Percentiles rank a stretch among this genome's conserved stretches.
These are phyloP conservation scores for Drosophila nigromelanica DNA, from an alignment of 1,140 invertebrate genomes.

Conservation along the genomic window DNA sequence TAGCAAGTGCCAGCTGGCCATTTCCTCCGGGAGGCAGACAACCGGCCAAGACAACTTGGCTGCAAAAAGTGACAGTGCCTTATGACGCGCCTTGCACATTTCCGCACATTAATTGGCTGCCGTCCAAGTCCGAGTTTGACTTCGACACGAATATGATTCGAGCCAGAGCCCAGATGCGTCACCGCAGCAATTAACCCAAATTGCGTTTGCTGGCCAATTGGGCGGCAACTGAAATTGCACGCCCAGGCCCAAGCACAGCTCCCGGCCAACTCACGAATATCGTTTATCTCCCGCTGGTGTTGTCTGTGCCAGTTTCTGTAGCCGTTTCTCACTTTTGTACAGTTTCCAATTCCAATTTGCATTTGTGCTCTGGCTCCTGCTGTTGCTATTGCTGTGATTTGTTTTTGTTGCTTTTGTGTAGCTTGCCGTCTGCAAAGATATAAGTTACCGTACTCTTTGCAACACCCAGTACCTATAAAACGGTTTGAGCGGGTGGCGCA, in stretches of 20 bases:
- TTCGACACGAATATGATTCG: slow-evolving; percentile 6
- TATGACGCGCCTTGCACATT: slow-evolving; percentile 58
- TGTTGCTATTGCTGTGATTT: slow-evolving; percentile 27
- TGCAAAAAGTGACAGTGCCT: slow-evolving; percentile 72
- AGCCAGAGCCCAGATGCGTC: slow-evolving; percentile 41
- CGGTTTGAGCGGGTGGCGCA: neutral
- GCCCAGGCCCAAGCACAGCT: slow-evolving; percentile 24
- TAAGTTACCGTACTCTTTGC: slow-evolving; percentile 2
- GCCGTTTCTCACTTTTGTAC: slow-evolving; percentile 21
- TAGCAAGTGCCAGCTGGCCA: slow-evolving; percentile 21
- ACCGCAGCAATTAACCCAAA: slow-evolving; percentile 74
- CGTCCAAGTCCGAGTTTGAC: neutral
- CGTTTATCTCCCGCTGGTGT: slow-evolving; percentile 43
- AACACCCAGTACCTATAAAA: slow-evolving; percentile 10
- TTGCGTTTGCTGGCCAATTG: slow-evolving; percentile 59
- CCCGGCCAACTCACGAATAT: slow-evolving; percentile 62
- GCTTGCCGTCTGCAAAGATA: slow-evolving; percentile 5
- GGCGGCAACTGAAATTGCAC: slow-evolving; percentile 50
- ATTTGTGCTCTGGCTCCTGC: slow-evolving; percentile 35
- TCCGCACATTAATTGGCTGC: slow-evolving; percentile 68
- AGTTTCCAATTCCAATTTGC: slow-evolving; percentile 56
- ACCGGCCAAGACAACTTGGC: slow-evolving; percentile 4
- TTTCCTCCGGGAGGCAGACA: slow-evolving; percentile 22
- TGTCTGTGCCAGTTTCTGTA: slow-evolving; percentile 56
- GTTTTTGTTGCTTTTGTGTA: slow-evolving; percentile 5